A percentile compares a stretch with the other conserved stretches of the same genome.
phyloP scores from a whole-genome alignment of 2,113 vertebrate species.

The Lampris incognitus region DNA sequence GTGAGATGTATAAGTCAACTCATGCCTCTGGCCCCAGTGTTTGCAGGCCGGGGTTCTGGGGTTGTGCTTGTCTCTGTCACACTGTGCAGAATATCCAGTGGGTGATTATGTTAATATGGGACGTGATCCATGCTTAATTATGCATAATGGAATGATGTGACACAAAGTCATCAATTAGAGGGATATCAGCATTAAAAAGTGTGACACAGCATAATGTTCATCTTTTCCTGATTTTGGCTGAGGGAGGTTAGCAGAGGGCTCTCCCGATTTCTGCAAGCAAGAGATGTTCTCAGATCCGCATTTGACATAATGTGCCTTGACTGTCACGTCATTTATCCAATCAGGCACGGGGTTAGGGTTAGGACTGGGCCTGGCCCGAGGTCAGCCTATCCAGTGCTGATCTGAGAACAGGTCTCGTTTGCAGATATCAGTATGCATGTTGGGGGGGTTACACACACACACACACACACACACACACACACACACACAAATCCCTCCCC shows the following conservation, averaged over 20 bases:
- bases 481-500: conserved; percentile 1
- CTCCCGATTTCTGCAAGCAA: background rate
- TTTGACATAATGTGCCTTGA: no score
- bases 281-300: conserved; percentile 28
- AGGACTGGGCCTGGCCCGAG: no score
- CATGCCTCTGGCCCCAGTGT: conserved; percentile 73
- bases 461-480: background rate
- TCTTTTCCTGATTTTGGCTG: conserved; percentile 44
- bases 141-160: conserved; percentile 87
- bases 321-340: no score
- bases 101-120: conserved; percentile 86
- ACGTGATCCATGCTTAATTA: conserved; percentile 88
- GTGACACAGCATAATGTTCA: conserved; percentile 78
- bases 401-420: no score
- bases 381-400: no score
- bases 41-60: conserved; percentile 73
- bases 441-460: background rate
- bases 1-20: conserved; percentile 69
- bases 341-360: no score
- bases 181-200: conserved; percentile 82
- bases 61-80: conserved; percentile 79
- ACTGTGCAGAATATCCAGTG: conserved; percentile 82
- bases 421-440: no score
- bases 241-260: background rate
- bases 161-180: conserved; percentile 88